Evolutionary conservation across 2,797 vertebrate species (phyloP), one percentile per base, ranked within the genome.

Genomic region (Eospalax fontanierii): DNA sequence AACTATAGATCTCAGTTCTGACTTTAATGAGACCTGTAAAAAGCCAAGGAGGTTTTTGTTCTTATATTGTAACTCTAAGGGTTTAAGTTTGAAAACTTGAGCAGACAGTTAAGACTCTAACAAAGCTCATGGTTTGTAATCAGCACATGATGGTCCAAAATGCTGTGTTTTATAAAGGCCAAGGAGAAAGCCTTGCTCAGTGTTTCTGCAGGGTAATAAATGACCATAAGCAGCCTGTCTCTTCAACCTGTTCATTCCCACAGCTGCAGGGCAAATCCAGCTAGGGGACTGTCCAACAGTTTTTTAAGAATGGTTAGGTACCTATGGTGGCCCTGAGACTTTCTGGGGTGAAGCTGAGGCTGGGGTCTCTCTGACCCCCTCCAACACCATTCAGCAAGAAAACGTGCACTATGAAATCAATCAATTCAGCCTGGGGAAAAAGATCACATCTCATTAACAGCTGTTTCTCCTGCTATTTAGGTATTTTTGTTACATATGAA

Each of bases 41-140:
- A 63, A 90, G 46, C 68, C 3, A 18, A 94, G 61, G 54, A 46
- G 76, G 87, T 30, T 80, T 73, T 57, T 21, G 54, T 65, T 80
- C 93, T 80, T 90, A 80, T 22, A 57, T 22, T 26, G 28, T 68
- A 66, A 88, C 79, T 11, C 57, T 75, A 33, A 66, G 86, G 40
- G 43, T 63, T 61, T 76, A 54, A 89, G 40, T 46, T 75, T n/a
- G n/a, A 82, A 87, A 93, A 89, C 21, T 85, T 68, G 43, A 81
- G 59, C 68, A 90, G 83, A 81, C 73, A 84, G 79, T 63, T 68
- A 68, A 96, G 57, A 95, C 63, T 88, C 73, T 85, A 90, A 28
- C 88, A 81, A 86, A 87, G 93, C 24, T 57, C 61, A 46, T 0
- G 0, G 74, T 28, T 93, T 81, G 38, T 80, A 35, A 93, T 85